Percentiles rank a stretch among this genome's conserved stretches.
Evolutionary conservation across 2,113 vertebrate species (phyloP).

Genomic region (Sinocyclocheilus grahami): DNA sequence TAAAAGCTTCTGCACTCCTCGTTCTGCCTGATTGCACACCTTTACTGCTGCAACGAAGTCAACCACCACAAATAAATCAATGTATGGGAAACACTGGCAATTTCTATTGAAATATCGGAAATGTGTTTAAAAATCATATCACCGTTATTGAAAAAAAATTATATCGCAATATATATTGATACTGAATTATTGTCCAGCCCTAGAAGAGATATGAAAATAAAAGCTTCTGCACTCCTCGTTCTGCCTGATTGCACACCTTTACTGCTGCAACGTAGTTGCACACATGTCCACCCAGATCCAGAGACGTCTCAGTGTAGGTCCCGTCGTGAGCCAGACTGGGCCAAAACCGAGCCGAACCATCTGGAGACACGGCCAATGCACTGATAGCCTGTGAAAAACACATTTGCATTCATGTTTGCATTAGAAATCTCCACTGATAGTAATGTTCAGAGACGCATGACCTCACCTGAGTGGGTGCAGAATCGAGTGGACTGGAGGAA

Average conservation of each 20-base stretch:
- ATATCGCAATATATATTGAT: too few species aligned
- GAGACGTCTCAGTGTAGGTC: slow-evolving; percentile 76
- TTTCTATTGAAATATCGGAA: too few species aligned
- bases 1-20: neutral
- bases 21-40: slow-evolving; percentile 67
- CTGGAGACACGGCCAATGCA: slow-evolving; percentile 83
- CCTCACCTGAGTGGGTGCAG: slow-evolving; percentile 78
- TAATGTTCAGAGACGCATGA: neutral
- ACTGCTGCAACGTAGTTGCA: slow-evolving; percentile 87
- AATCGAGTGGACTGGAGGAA: slow-evolving; percentile 74
- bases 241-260: slow-evolving; percentile 71
- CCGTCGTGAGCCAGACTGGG: slow-evolving; percentile 85
- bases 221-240: neutral
- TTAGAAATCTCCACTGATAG: neutral
- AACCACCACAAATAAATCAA: too few species aligned
- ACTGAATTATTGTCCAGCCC: too few species aligned
- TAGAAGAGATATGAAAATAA: neutral
- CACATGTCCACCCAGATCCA: slow-evolving; percentile 80
- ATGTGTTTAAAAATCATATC: too few species aligned
- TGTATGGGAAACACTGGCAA: too few species aligned
- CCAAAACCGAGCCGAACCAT: slow-evolving; percentile 89
- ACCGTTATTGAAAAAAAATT: too few species aligned
- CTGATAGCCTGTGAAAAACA: slow-evolving; percentile 71
- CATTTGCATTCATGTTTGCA: neutral
- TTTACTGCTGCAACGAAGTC: slow-evolving; percentile 78